phyloP scores from a whole-genome alignment of 2,113 vertebrate species.

The Hippocampus barbouri region DNA sequence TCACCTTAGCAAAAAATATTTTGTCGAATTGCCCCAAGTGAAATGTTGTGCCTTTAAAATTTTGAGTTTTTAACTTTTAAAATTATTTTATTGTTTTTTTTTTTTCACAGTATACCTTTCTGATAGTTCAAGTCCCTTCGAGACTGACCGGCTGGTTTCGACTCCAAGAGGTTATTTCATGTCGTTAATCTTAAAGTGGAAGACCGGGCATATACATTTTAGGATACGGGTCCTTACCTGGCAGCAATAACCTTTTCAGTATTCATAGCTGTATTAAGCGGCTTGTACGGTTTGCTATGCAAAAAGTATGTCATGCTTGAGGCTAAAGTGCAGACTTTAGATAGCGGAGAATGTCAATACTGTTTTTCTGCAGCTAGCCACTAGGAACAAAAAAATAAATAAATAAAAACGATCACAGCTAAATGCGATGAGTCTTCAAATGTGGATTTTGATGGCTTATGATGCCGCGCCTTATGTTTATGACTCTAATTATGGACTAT shows the following conservation, averaged over 20 bases:
- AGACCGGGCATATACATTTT: conserved; percentile 13
- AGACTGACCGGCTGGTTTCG: neutral
- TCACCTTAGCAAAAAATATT: too few species aligned
- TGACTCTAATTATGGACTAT: neutral
- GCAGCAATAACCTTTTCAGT: conserved; percentile 32
- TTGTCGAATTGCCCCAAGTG: too few species aligned
- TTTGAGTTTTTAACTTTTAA: too few species aligned
- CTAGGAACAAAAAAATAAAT: too few species aligned
- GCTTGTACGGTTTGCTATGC: conserved; percentile 6
- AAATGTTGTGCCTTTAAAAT: too few species aligned
- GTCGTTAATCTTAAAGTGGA: conserved; percentile 13
- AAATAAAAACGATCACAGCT: neutral
- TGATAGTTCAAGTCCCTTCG: neutral
- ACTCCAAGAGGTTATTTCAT: neutral
- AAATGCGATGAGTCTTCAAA: neutral
- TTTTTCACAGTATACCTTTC: too few species aligned
- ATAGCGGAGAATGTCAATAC: conserved; percentile 3
- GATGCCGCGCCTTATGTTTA: neutral
- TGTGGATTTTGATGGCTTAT: neutral
- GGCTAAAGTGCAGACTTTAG: conserved; percentile 16
- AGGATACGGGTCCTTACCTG: neutral
- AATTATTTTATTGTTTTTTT: too few species aligned
- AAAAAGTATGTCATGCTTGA: conserved; percentile 19
- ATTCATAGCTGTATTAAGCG: conserved; percentile 25
- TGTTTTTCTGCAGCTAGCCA: neutral